A percentile compares a stretch with the other conserved stretches of the same genome.
Conservation (phyloP, 2,113 vertebrate species). For the Nestor notabilis region DNA sequence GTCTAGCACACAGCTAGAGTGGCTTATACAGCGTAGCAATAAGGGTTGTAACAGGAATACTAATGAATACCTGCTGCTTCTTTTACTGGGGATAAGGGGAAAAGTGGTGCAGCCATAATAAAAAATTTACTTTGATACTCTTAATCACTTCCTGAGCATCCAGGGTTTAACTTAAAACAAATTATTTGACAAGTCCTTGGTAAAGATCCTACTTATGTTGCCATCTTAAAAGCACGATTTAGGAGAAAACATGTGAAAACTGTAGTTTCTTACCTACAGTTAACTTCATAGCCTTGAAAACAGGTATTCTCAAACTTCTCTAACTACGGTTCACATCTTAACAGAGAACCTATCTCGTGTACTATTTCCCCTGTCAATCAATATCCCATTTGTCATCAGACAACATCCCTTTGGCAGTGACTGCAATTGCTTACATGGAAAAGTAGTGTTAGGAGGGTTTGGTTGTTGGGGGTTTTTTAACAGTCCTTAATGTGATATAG, state of each 20-base stretch:
- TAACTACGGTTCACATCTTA: not conserved
- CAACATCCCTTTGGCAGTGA: not conserved
- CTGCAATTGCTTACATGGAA: not conserved
- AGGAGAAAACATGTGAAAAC: not conserved
- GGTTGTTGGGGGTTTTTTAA: not conserved
- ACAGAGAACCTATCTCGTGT: not conserved
- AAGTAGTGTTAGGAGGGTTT: not conserved
- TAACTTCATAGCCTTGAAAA: not conserved
- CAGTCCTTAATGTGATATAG: not conserved
- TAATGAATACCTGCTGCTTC: not conserved
- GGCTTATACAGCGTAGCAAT: not conserved
- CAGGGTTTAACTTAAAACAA: not conserved
- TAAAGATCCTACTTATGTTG: not conserved
- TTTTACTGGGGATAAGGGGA: not conserved
- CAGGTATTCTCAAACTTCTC: not conserved
- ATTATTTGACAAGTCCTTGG: not conserved
- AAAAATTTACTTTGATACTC: not conserved
- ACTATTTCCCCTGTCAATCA: not conserved
- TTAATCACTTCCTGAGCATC: not conserved
- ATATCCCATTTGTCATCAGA: not conserved
- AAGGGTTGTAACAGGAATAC: not conserved
- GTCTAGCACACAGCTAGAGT: not conserved
- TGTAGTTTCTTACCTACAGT: not conserved
- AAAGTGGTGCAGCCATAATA: not conserved
- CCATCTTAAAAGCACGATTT: not conserved